Base-by-base conservation (phyloP, 2,888 invertebrate species). In the Drosophila ezoana region DNA sequence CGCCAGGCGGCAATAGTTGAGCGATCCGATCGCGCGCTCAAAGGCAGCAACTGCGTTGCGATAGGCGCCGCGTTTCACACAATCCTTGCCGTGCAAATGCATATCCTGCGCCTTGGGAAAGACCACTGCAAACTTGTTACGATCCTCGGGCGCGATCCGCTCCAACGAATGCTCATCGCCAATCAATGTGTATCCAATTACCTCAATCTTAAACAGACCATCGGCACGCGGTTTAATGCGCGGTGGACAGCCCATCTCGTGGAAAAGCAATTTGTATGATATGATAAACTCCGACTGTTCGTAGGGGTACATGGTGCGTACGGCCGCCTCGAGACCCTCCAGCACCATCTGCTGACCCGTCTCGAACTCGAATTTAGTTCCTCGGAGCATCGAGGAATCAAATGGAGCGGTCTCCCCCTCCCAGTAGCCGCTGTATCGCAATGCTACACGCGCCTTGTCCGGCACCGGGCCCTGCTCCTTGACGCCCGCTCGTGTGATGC, bases 201-300 rank as follows among this genome's bases (percentile, higher is more conserved):
- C 87, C 90, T 96, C 95, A 4, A 98, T 93, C 64, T 95, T 95
- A 90, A 96, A 97, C 4, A 96, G 92, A 56, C 96, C 95, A 75
- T 95, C 94, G 0, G 96, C 93, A 86, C 95, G 94, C 11, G 95
- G 94, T 63, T 96, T 97, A 54, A 98, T 95, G 65, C 97, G 93
- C 0, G 97, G 97, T 13, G 95, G 94, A 74, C 96, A 95, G 0
- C 98, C 98, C 78, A 95, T 79, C 78, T 94, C 93, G 1, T 96
- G 96, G 91, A 95, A 98, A 61, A 96, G 96, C 67, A 95, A 94
- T 66, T 95, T 92, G 51, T 96, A 95, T 6, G 95, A 93, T 23
- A 98, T 93, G 0, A 97, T 91, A 90, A 98, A 97, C 53, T 96
- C 93, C 0, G 98, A 93, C 67, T 95, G 93, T 92, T 98, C 98